phyloP scores from a whole-genome alignment of 2,113 vertebrate species.

The Corythaeola cristata region DNA sequence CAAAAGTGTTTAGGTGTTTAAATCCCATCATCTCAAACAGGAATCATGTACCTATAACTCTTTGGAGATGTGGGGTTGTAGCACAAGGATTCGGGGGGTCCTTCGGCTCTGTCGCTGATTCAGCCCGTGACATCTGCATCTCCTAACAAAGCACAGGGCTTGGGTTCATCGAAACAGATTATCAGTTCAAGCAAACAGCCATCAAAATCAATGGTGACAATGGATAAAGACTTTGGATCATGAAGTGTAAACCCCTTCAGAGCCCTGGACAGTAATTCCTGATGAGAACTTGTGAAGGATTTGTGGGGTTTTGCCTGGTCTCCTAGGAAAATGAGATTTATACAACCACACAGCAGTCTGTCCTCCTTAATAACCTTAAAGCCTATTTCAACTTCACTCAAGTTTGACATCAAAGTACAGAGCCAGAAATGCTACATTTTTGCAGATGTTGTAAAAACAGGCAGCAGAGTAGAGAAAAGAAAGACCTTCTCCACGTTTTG shows the following conservation, averaged over 20 bases:
- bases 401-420: not conserved
- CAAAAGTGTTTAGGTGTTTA: not conserved
- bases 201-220: not conserved
- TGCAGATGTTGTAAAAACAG: not conserved
- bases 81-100: not conserved
- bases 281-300: not conserved
- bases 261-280: not conserved
- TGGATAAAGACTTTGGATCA: not conserved
- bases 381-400: not conserved
- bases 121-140: not conserved
- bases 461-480: not conserved
- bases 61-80: not conserved
- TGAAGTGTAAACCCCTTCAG: not conserved
- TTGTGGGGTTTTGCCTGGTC: not conserved
- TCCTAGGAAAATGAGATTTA: not conserved
- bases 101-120: not conserved
- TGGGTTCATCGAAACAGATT: not conserved
- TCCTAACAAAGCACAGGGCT: not conserved
- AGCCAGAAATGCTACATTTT: not conserved
- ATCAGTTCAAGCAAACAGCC: not conserved
- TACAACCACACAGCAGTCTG: not conserved
- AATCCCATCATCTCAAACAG: not conserved
- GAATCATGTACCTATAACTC: not conserved
- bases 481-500: not conserved
- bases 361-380: not conserved